Evolutionary conservation across 2,888 invertebrate genomes (phyloP).

Genomic region (Archips crataeganus): DNA sequence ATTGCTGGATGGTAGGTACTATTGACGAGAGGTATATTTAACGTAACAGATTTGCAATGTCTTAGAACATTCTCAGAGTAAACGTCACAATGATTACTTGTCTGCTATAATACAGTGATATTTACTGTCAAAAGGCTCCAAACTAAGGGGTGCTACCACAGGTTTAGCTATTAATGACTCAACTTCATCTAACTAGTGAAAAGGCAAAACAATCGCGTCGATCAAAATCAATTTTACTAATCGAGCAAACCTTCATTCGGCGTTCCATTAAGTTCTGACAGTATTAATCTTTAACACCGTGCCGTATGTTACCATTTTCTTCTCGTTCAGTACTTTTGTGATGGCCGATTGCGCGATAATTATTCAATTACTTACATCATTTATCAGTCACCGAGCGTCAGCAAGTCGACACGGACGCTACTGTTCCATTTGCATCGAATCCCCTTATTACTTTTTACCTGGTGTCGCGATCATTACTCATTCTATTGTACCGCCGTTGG

Average conservation of each 20-base stretch:
- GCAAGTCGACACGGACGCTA: constrained; percentile 66
- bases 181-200: not conserved
- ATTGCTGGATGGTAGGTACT: no score
- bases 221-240: not conserved
- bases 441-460: constrained; percentile 81
- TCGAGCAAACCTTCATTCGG: not conserved
- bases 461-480: constrained; percentile 77
- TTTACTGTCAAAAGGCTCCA: no score
- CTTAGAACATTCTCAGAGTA: no score
- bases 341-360: constrained; percentile 68
- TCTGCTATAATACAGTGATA: no score
- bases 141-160: no score
- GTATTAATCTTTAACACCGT: constrained; percentile 11
- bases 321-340: constrained; percentile 64
- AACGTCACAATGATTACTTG: no score
- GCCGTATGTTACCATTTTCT: constrained; percentile 53
- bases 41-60: no score
- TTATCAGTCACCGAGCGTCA: constrained; percentile 79
- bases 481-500: constrained; percentile 66
- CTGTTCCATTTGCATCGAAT: constrained; percentile 54
- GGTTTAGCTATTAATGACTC: not conserved
- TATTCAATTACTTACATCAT: constrained; percentile 81
- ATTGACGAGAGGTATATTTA: no score
- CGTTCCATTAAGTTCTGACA: not conserved
- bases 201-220: not conserved